Evolutionary conservation across 92 coral and sea anemone species (phyloP), one percentile per base, ranked within the genome.

Genomic region (Micromussa lordhowensis): DNA sequence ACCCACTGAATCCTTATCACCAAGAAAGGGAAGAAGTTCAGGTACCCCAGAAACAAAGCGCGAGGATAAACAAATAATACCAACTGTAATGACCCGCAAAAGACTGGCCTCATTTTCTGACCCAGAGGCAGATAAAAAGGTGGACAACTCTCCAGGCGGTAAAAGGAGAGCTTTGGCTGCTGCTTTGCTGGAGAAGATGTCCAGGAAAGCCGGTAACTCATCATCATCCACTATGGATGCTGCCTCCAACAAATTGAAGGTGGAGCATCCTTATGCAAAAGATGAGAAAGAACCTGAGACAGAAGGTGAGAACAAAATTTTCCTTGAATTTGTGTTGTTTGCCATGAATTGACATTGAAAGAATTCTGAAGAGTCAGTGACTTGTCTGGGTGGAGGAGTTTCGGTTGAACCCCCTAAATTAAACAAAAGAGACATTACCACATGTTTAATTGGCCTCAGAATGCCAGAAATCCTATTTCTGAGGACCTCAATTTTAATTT

Each of bases 71-170:
- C 86, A 79, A 82, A 81, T 87, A 58, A 38, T 70, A 8, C 90
- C 90, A 0, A 80, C 90, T 4, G 48, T 85, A 11, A 86, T 85
- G 85, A 90, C 93, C 5, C 88, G 93, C 16, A 90, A 90, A 51
- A 83, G 93, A 36, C 75, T 79, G 66, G 93, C 93, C 29, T 87
- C 90, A 22, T 80, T 83, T 55, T 85, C 91, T 29, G 93, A 90
- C 44, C 70, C 77, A 5, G 93, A 90, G 55, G 81, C 40, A 30
- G 92, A 80, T 2, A 86, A 63, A 77, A 86, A 51, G 31, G 31
- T 26, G 21, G 88, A 84, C 35, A 54, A 73, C 15, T 2, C 77
- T 77, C 68, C 66, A 9, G 75, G 66, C 44, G 68, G 83, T 1
- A 77, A 86, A 57, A 86, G 78, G 59, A 30, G 83, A 7, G 89